phyloP scores from a whole-genome alignment of 2,888 invertebrate genomes.

The Drosophila atripex region DNA sequence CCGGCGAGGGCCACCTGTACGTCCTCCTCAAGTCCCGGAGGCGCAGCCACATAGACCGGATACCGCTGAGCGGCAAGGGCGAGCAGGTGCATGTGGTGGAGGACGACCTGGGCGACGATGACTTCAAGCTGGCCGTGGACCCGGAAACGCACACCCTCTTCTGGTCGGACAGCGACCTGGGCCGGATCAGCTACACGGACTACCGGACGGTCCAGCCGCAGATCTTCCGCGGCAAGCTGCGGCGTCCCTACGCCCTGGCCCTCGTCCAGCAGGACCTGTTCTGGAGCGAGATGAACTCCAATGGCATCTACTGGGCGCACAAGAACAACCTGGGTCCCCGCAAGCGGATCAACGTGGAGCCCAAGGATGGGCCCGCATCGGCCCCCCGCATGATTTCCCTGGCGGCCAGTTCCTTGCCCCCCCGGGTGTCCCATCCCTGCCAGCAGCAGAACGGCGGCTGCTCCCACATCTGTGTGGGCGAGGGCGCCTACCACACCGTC shows the following conservation, averaged over 20 bases:
- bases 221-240: conserved; percentile 84
- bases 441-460: conserved; percentile 87
- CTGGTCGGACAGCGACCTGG: conserved; percentile 88
- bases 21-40: conserved; percentile 85
- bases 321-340: conserved; percentile 83
- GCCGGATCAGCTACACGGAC: conserved; percentile 87
- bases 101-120: conserved; percentile 81
- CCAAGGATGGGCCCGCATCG: conserved; percentile 51
- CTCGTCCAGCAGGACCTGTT: conserved; percentile 87
- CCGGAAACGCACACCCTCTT: conserved; percentile 86
- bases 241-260: conserved; percentile 86
- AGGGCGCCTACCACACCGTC: conserved; percentile 76
- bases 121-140: conserved; percentile 83
- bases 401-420: conserved; percentile 53
- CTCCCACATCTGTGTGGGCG: conserved; percentile 89
- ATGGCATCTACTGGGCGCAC: conserved; percentile 86
- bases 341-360: conserved; percentile 79
- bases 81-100: conserved; percentile 81
- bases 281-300: conserved; percentile 87
- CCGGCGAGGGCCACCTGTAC: conserved; percentile 85
- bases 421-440: conserved; percentile 85
- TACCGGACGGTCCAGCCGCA: conserved; percentile 85
- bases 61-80: conserved; percentile 88
- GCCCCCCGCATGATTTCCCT: conserved; percentile 69
- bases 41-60: conserved; percentile 87